A percentile compares a stretch with the other conserved stretches of the same genome.
Conservation (phyloP, 2,113 vertebrate genomes). For the Vombatus ursinus region DNA sequence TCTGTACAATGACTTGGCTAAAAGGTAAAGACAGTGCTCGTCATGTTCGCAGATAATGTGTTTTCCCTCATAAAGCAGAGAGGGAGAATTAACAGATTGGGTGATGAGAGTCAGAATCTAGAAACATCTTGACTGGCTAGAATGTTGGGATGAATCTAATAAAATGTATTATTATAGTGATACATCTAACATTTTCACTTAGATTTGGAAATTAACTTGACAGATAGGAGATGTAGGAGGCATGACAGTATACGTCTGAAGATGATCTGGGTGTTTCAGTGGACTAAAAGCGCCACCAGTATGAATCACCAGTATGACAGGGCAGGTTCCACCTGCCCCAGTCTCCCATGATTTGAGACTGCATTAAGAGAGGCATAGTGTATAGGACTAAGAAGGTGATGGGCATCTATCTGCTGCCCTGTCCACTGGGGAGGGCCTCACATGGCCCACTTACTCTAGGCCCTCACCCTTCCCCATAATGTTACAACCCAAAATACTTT, state of each 20-base stretch:
- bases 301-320: background rate
- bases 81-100: background rate
- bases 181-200: background rate
- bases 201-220: background rate
- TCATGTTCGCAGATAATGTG: background rate
- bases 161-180: background rate
- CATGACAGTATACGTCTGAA: background rate
- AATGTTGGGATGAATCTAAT: background rate
- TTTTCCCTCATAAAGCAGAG: background rate
- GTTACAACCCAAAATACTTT: background rate
- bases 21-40: background rate
- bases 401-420: background rate
- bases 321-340: background rate
- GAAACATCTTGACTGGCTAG: background rate
- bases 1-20: background rate
- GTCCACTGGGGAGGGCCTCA: background rate
- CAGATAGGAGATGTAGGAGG: background rate
- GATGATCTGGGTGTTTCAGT: background rate
- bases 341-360: background rate
- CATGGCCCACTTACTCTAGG: background rate
- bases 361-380: background rate
- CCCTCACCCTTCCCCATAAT: background rate
- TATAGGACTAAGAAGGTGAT: background rate
- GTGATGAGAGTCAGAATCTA: background rate
- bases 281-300: background rate